Evolutionary conservation across 1,140 invertebrate species (phyloP), one percentile per base, ranked within the genome.

Genomic region (Listronotus oregonensis): DNA sequence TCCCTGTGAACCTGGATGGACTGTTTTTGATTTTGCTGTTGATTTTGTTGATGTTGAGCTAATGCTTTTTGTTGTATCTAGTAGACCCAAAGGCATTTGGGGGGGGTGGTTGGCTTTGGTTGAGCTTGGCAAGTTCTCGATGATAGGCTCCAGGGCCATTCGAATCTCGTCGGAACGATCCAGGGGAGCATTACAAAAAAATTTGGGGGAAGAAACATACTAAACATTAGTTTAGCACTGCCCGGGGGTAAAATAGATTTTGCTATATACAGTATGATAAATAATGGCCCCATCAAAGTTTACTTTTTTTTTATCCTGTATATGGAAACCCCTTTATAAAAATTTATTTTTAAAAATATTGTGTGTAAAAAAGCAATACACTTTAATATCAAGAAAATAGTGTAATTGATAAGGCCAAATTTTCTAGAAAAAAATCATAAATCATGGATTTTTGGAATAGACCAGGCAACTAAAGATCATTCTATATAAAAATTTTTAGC

Each of bases 121-220:
- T 92, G 52, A 96, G 80, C 77, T 95, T 94, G 73, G 91, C 89
- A 8, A 97, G 82, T 79, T 97, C 94, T 40, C 94, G 85, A 74
- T 95, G 93, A 78, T 95, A 95, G n/a, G 93, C 91, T 95, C 93
- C 11, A 96, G 80, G 0, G 92, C 92, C 83, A 96, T 82, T 64
- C 95, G 85, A 75, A 96, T 92, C 39, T 94, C 92, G 67, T 97
- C 94, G 54, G 89, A 89, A 64, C 89, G 85, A 64, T 89, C 92
- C 73, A 90, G 87, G 64, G 83, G 82, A 34, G 79, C 85, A 78
- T 67, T 84, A 82, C 80, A 85, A 71, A 89, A 90, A 79, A 94
- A 89, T 72, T 91, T n/a, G n/a, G 90, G 61, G 91, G 90, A 81
- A 93, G 90, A 78, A 91, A 81, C 77, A 90, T 84, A 82, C 89